phyloP scores from a whole-genome alignment of 2,113 vertebrate genomes.

The Polypterus senegalus region DNA sequence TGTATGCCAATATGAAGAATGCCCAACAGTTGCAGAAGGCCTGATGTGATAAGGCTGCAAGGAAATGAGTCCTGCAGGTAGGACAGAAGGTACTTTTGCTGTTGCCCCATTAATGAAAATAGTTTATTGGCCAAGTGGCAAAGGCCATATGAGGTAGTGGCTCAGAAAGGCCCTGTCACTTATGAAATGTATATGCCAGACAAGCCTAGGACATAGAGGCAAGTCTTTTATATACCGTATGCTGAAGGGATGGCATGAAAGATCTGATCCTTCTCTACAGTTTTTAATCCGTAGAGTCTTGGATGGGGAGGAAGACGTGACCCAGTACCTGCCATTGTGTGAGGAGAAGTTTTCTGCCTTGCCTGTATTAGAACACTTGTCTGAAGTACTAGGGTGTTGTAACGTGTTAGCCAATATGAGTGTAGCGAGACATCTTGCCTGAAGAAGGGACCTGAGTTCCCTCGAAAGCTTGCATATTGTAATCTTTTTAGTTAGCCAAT shows the following conservation, averaged over 20 bases:
- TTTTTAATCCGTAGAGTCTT: too few relatives aligned
- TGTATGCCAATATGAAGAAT: background rate
- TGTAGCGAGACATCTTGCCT: too few relatives aligned
- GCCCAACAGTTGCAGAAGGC: background rate
- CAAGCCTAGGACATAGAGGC: background rate
- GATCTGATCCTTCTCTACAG: too few relatives aligned
- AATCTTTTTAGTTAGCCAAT: too few relatives aligned
- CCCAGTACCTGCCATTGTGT: too few relatives aligned
- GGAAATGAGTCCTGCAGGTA: background rate
- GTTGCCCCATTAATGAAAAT: background rate
- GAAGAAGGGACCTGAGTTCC: too few relatives aligned
- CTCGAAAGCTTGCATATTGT: too few relatives aligned
- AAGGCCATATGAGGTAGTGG: constrained; percentile 3
- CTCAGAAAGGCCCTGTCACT: background rate
- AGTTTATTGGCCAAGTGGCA: constrained; percentile 1
- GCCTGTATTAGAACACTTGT: too few relatives aligned
- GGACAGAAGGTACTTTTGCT: constrained; percentile 1
- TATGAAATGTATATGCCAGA: background rate
- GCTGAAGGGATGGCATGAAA: background rate
- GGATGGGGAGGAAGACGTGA: too few relatives aligned
- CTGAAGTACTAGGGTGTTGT: too few relatives aligned
- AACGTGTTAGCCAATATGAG: too few relatives aligned
- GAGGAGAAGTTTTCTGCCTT: too few relatives aligned
- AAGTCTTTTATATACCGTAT: background rate
- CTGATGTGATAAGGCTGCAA: background rate